These are phyloP conservation scores for Chitala chitala DNA, from an alignment of 2,113 vertebrate species.

Conservation along the genomic window DNA sequence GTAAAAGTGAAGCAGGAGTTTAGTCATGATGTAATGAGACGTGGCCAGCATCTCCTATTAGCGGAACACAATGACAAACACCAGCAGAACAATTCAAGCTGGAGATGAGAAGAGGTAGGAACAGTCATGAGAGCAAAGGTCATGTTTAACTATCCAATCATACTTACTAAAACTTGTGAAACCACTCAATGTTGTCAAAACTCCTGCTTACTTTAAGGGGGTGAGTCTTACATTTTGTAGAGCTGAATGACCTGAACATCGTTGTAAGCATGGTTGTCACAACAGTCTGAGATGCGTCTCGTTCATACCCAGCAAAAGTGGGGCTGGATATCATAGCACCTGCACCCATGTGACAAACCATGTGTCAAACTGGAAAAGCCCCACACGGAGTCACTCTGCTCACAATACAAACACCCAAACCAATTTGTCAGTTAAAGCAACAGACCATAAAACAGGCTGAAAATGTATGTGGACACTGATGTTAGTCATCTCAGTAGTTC, in stretches of 20 bases:
- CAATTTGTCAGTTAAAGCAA: neutral
- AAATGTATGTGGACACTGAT: neutral
- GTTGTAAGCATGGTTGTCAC: no score
- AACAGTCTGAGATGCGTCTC: no score
- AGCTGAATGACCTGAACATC: no score
- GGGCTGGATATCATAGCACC: no score
- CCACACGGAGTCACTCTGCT: neutral
- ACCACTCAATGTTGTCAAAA: neutral
- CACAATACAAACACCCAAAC: neutral
- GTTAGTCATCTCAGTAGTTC: neutral
- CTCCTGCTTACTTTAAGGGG: slow-evolving; percentile 9
- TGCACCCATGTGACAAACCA: no score
- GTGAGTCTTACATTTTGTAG: neutral
- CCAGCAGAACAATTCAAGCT: no score
- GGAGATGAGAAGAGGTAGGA: neutral
- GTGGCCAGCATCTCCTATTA: no score
- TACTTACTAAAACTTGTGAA: neutral
- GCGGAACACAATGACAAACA: no score
- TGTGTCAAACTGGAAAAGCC: no score
- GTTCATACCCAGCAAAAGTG: no score
- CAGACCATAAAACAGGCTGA: neutral
- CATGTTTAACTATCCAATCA: neutral
- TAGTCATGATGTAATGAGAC: neutral
- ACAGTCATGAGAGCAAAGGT: neutral
- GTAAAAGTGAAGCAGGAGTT: slow-evolving; percentile 6